Evolutionary conservation across 92 coral and sea anemone species (phyloP), one percentile per base, ranked within the genome.

Genomic region (Nematostella vectensis): DNA sequence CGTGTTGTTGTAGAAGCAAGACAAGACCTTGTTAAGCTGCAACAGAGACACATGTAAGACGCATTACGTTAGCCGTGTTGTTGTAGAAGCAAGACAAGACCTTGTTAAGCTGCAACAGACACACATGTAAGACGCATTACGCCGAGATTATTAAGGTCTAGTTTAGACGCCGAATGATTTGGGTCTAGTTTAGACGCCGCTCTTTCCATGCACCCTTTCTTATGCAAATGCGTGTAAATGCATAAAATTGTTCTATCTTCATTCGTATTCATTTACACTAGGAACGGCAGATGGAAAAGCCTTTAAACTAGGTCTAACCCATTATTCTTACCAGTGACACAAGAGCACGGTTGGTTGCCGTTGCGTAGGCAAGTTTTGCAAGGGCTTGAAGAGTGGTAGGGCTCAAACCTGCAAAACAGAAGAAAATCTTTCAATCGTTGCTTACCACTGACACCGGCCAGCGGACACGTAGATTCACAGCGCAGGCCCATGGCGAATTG

Each of bases 381-480:
- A 86, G 80, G 22, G 97, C 97, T 52, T 91, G 97, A 27, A 91
- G 66, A 9, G 97, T 91, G 28, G 97, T 79, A 0, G 97, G 97
- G 65, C 97, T 91, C 8, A 91, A 74, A 43, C 97, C 97, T 91
- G 61, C 29, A 53, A n/a, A 47, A 10, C 40, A 50, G 18, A 23
- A 59, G 11, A 21, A 30, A 27, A 15, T 21, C 3, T 17, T 53
- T 0, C 12, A 47, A 44, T n/a, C n/a, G 25, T 11, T 13, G 42
- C 25, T n/a, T n/a, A n/a, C n/a, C n/a, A n/a, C n/a, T n/a, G n/a
- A n/a, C n/a, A n/a, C n/a, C n/a, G n/a, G n/a, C n/a, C n/a, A n/a
- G n/a, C n/a, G n/a, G n/a, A n/a, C n/a, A n/a, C n/a, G n/a, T n/a
- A n/a, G n/a, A n/a, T n/a, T n/a, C n/a, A n/a, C n/a, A n/a, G n/a